Conservation (phyloP, 2,888 invertebrate species). For the Chloromyia formosa region DNA sequence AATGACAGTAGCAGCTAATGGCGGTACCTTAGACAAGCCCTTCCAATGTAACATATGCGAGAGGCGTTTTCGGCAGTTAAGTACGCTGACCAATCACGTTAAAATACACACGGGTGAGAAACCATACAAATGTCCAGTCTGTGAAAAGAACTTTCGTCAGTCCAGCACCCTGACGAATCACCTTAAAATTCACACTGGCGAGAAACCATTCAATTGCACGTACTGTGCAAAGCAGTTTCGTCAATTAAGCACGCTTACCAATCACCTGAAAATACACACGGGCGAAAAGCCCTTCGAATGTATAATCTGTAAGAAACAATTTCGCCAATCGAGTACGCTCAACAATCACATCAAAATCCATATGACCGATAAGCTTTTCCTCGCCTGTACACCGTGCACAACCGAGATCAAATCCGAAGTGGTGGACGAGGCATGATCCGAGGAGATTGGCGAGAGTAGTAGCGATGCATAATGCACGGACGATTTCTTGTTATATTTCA, state of each 20-base stretch:
- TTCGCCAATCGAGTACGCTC: conserved; percentile 64
- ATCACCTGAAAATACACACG: conserved; percentile 63
- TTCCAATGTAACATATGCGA: conserved; percentile 64
- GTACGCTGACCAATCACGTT: conserved; percentile 64
- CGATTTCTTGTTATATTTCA: background rate
- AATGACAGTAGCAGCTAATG: conserved; percentile 39
- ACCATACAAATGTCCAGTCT: conserved; percentile 64
- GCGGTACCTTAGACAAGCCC: conserved; percentile 58
- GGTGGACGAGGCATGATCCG: conserved; percentile 56
- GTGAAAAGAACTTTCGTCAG: conserved; percentile 65
- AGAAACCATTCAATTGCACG: conserved; percentile 63
- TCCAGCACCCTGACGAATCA: conserved; percentile 64
- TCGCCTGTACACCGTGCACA: conserved; percentile 56
- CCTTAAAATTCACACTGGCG: conserved; percentile 64
- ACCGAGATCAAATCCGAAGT: conserved; percentile 63
- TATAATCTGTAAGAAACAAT: conserved; percentile 63
- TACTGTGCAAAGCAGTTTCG: conserved; percentile 64
- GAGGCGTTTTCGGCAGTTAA: conserved; percentile 63
- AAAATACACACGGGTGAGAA: conserved; percentile 65
- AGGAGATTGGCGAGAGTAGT: background rate
- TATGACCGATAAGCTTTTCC: conserved; percentile 64
- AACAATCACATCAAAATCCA: conserved; percentile 65
- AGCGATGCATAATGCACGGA: background rate
- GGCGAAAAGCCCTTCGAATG: conserved; percentile 65
- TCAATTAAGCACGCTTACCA: conserved; percentile 62